A percentile compares a stretch with the other conserved stretches of the same genome.
These are phyloP conservation scores for Petrocephalus zakoni DNA, from an alignment of 2,113 vertebrate species.

Conservation along the genomic window DNA sequence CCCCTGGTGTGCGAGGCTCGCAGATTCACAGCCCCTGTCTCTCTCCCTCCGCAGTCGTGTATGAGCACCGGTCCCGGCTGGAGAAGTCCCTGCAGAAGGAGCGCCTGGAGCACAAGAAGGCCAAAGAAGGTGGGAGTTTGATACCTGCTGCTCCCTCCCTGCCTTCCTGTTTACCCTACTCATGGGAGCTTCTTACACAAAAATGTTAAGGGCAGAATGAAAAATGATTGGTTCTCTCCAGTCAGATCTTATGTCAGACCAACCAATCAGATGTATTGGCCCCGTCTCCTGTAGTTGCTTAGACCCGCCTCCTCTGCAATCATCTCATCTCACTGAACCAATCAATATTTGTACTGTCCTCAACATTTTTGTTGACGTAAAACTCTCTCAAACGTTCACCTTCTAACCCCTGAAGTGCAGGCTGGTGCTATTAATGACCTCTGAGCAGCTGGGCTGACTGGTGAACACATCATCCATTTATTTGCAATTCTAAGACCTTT, in stretches of 20 bases:
- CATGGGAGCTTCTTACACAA: too few species aligned
- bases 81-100: constrained; percentile 98
- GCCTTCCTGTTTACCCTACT: neutral
- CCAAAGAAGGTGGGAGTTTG: constrained; percentile 83
- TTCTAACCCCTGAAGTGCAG: neutral
- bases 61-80: constrained; percentile 93
- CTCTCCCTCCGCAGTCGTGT: constrained; percentile 76
- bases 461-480: neutral
- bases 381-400: neutral
- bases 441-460: neutral
- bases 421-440: neutral
- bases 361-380: too few species aligned
- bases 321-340: too few species aligned
- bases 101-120: constrained; percentile 92
- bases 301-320: too few species aligned
- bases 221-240: too few species aligned
- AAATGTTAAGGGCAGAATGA: too few species aligned
- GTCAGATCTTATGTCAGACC: too few species aligned
- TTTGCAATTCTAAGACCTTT: neutral
- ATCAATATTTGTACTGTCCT: too few species aligned
- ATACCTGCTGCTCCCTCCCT: too few species aligned
- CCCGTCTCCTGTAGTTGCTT: too few species aligned
- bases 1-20: neutral
- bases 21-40: neutral
- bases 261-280: too few species aligned